Conservation (phyloP, 2,888 invertebrate species). For the Sesia apiformis region DNA sequence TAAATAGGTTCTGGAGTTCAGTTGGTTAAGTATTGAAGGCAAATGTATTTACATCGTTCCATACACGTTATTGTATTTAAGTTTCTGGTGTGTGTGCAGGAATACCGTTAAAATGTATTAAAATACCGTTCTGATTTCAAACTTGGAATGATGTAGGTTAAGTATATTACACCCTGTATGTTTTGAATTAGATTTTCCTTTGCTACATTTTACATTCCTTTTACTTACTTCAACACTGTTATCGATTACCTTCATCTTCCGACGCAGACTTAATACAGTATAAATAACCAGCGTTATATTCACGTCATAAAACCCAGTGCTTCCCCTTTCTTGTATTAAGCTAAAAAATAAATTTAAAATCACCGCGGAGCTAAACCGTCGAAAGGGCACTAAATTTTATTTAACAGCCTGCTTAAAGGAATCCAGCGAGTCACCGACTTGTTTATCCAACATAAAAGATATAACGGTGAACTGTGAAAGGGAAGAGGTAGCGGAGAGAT, state of each 20-base stretch:
- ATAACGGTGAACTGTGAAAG: constrained; percentile 18
- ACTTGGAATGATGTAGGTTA: too few relatives aligned
- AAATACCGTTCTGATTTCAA: too few relatives aligned
- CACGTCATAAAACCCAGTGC: background rate
- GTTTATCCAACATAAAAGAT: constrained; percentile 36
- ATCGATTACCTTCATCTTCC: background rate
- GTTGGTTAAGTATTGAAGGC: too few relatives aligned
- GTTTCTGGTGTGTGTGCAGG: too few relatives aligned
- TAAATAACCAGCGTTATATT: background rate
- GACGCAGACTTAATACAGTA: background rate
- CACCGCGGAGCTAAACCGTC: constrained; percentile 21
- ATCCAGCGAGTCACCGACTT: constrained; percentile 25
- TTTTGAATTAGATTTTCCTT: too few relatives aligned
- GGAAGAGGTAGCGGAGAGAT: constrained; percentile 6
- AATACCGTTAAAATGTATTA: too few relatives aligned
- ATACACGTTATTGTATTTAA: too few relatives aligned
- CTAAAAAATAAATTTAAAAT: constrained; percentile 36
- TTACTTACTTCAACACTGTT: too few relatives aligned
- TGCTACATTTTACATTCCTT: too few relatives aligned
- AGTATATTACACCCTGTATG: too few relatives aligned
- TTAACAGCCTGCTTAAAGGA: constrained; percentile 34
- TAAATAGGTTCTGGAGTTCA: too few relatives aligned
- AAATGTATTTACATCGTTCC: too few relatives aligned
- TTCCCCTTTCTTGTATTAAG: constrained; percentile 5
- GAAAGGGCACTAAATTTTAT: constrained; percentile 34